phyloP scores from a whole-genome alignment of 2,797 vertebrate species.

The Micrastur ruficollis region DNA sequence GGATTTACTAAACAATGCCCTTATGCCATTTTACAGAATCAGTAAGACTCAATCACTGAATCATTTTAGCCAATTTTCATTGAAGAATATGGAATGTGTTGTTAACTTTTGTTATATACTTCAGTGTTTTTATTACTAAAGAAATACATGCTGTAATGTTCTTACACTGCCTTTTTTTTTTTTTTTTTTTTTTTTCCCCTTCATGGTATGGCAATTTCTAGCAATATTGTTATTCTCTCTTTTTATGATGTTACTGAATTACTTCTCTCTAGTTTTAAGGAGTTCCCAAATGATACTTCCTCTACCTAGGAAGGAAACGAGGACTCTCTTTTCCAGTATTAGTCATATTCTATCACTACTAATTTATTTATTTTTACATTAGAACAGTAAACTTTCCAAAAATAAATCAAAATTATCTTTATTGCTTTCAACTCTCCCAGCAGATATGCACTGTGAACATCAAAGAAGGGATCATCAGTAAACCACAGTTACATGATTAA shows the following conservation, averaged over 20 bases:
- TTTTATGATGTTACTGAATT: background rate
- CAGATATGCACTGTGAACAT: conserved; percentile 1
- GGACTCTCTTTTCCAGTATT: background rate
- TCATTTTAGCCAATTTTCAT: background rate
- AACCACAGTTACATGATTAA: conserved; percentile 33
- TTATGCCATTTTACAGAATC: background rate
- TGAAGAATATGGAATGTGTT: background rate
- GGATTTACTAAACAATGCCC: background rate
- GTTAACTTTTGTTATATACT: background rate
- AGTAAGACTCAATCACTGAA: background rate
- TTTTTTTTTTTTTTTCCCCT: background rate
- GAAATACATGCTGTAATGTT: background rate
- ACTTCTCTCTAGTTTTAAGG: background rate
- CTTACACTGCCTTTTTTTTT: background rate
- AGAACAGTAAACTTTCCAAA: background rate
- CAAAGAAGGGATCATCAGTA: conserved; percentile 20
- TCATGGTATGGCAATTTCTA: background rate
- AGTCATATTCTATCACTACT: background rate
- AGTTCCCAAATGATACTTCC: background rate
- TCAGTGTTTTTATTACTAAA: background rate
- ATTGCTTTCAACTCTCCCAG: background rate
- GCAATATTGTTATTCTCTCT: background rate
- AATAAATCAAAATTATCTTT: conserved; percentile 26
- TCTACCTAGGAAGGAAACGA: background rate
- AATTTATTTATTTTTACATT: background rate